Conservation (phyloP, 2,797 vertebrate species). For the Smutsia temminckii region DNA sequence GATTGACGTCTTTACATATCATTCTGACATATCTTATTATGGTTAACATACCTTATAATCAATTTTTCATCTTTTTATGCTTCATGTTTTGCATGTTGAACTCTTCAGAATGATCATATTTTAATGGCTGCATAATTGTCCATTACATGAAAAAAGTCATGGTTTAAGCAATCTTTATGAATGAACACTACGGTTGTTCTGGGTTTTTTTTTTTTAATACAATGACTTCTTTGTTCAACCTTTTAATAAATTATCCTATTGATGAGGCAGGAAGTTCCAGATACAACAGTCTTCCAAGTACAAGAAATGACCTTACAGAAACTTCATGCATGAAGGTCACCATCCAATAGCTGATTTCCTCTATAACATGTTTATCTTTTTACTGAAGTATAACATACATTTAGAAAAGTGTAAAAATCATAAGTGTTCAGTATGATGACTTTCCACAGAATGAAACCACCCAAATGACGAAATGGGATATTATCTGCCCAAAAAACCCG, state of each 20-base stretch:
- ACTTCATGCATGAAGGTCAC: neutral
- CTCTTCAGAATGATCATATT: neutral
- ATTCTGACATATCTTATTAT: neutral
- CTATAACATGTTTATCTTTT: neutral
- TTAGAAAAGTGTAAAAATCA: neutral
- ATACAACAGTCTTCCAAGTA: neutral
- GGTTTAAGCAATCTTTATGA: neutral
- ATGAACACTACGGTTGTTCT: neutral
- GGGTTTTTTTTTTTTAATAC: neutral
- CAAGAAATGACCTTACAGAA: neutral
- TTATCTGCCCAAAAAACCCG: neutral
- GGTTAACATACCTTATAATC: neutral
- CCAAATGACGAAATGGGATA: neutral
- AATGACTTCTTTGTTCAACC: neutral
- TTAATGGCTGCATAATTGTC: neutral
- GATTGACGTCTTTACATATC: neutral
- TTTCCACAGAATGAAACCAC: neutral
- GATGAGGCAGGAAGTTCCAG: neutral
- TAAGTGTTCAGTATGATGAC: neutral
- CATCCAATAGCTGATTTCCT: neutral
- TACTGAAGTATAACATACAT: neutral
- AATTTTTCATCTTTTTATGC: neutral
- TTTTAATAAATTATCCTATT: neutral
- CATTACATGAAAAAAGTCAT: neutral
- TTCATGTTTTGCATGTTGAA: neutral